A percentile compares a stretch with the other conserved stretches of the same genome.
These are phyloP conservation scores for Ctenopoma multispine DNA, from an alignment of 2,797 vertebrate genomes.

Conservation along the genomic window DNA sequence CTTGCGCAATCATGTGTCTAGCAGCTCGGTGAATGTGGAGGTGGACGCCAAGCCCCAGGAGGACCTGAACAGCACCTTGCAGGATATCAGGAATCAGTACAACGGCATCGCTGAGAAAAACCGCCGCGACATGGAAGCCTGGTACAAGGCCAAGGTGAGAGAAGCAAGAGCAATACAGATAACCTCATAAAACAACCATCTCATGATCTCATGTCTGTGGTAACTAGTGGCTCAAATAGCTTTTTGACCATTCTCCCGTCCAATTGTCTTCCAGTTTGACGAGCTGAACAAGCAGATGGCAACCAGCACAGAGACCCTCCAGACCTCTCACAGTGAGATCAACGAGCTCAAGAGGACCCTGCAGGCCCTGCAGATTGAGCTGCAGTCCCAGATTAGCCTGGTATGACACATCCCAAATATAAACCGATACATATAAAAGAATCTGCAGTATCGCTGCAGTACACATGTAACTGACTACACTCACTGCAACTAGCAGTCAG, in stretches of 20 bases:
- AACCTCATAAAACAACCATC: neutral
- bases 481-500: neutral
- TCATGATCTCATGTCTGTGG: neutral
- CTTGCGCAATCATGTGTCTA: slow-evolving; percentile 38
- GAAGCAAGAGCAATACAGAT: neutral
- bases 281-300: slow-evolving; percentile 75
- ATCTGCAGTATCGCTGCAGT: neutral
- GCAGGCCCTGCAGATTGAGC: slow-evolving; percentile 82
- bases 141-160: slow-evolving; percentile 84
- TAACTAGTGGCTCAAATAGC: neutral
- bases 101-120: slow-evolving; percentile 78
- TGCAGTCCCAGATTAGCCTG: slow-evolving; percentile 82
- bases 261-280: slow-evolving; percentile 73
- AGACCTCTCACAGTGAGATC: slow-evolving; percentile 71
- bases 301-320: slow-evolving; percentile 65
- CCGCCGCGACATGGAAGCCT: slow-evolving; percentile 76
- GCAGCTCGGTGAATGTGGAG: slow-evolving; percentile 79
- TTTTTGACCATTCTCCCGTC: neutral
- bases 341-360: slow-evolving; percentile 80
- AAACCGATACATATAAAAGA: neutral
- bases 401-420: slow-evolving; percentile 50
- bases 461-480: neutral
- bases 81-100: slow-evolving; percentile 76
- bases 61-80: slow-evolving; percentile 59
- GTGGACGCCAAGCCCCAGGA: slow-evolving; percentile 76